Conservation (phyloP, 1,140 invertebrate species). For the Nylanderia fulva region DNA sequence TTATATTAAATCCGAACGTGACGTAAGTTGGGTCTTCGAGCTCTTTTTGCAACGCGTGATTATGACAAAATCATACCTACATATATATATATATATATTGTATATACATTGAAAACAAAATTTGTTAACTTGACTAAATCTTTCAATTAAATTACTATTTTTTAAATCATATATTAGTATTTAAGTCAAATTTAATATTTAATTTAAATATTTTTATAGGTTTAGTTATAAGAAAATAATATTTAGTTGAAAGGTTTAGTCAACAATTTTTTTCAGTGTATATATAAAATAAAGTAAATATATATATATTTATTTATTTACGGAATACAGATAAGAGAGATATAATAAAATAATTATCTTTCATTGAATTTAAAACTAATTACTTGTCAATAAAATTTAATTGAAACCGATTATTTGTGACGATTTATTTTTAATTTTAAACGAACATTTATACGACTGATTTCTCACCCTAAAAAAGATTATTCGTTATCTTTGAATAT, state of each 20-base stretch:
- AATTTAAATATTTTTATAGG: too few relatives aligned
- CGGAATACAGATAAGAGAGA: background rate
- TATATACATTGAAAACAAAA: too few relatives aligned
- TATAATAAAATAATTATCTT: constrained; percentile 32
- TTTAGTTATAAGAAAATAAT: too few relatives aligned
- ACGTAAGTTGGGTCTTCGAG: background rate
- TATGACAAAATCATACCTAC: constrained; percentile 10
- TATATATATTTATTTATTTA: too few relatives aligned
- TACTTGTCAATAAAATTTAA: constrained; percentile 9
- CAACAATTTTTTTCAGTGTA: too few relatives aligned
- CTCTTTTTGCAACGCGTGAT: background rate
- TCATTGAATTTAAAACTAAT: constrained; percentile 16
- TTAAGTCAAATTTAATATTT: too few relatives aligned
- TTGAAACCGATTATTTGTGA: background rate
- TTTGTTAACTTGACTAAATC: too few relatives aligned
- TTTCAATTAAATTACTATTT: too few relatives aligned
- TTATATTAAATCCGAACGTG: constrained; percentile 8
- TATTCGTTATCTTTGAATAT: background rate
- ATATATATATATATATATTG: background rate
- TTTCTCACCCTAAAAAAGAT: background rate
- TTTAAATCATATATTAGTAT: too few relatives aligned
- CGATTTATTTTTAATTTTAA: background rate
- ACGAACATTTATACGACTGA: background rate
- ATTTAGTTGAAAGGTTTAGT: too few relatives aligned
- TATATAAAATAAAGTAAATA: too few relatives aligned